Conservation (phyloP, 1,140 invertebrate genomes). For the Neodiprion fabricii region DNA sequence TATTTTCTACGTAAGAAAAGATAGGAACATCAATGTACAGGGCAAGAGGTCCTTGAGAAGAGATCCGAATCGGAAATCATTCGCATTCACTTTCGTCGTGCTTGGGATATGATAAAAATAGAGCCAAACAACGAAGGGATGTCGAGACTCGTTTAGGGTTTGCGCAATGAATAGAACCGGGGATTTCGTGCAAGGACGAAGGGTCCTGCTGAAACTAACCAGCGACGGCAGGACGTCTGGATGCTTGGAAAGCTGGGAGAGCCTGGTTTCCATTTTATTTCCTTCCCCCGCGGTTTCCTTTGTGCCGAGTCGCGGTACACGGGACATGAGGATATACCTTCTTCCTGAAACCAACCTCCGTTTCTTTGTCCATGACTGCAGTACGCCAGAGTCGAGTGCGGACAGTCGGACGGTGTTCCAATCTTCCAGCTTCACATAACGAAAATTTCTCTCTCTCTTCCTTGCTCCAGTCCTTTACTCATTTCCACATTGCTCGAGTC, state of each 20-base stretch:
- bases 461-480: neutral
- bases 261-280: conserved; percentile 13
- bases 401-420: neutral
- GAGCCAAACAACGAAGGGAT: neutral
- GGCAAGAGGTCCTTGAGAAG: neutral
- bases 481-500: neutral
- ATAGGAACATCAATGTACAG: neutral
- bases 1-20: neutral
- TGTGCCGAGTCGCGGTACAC: neutral
- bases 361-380: neutral
- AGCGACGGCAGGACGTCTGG: too few relatives aligned
- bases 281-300: conserved; percentile 12
- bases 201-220: too few relatives aligned
- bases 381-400: neutral
- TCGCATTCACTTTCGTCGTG: neutral
- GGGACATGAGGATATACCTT: neutral
- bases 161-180: neutral
- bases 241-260: neutral
- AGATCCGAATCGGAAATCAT: neutral
- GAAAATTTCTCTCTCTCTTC: neutral
- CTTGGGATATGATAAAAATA: too few relatives aligned
- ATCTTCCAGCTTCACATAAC: neutral
- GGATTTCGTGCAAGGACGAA: too few relatives aligned
- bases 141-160: neutral
- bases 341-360: neutral